Base-by-base conservation (phyloP, 2,113 vertebrate genomes). In the Oenanthe melanoleuca region DNA sequence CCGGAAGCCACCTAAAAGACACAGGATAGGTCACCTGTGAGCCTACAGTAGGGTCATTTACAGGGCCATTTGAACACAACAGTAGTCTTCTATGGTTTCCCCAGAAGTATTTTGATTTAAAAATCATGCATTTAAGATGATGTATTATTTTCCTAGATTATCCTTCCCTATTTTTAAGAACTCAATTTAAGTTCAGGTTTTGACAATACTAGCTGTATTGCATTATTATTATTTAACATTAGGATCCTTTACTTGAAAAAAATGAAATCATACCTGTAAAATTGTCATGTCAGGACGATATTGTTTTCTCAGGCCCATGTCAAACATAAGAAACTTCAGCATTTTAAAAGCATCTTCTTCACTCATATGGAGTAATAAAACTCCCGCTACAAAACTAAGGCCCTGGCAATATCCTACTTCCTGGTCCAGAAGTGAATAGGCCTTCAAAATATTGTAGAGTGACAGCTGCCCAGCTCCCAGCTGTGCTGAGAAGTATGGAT, bases 341-440 rank as follows among this genome's bases (percentile, higher is more conserved):
- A 98, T 98, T 94, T 96, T 95, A 93, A 98, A 98, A 4, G 98
- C 98, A 85, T 98, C 98, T 80, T 98, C 98, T 93, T 98, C 98
- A 53, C 97, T 97, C 98, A 98, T 98, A 50, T 98, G 98, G 55
- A 98, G 98, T 28, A 98, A 93, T 77, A 98, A 55, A 74, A 98
- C 97, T 74, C 98, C 98, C 4, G 98, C 98, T 31, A 98, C 98
- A 64, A 98, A 98, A 95, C 98, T 98, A 47, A 98, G 98, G 23
- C 98, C 98, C 57, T 98, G 98, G 93, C 98, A 98, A 79, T 98
- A 98, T 16, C 98, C 98, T 23, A 98, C 98, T 96, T 98, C 98
- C 47, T 96, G 98, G 96, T 98, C 98, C 24, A 98, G 97, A 61
- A 98, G 98, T 0, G 98, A 98, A 93, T 98, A 98, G 72, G 98